Evolutionary conservation across 1,140 invertebrate species (phyloP).

Genomic region (Probaryconus sp.): DNA sequence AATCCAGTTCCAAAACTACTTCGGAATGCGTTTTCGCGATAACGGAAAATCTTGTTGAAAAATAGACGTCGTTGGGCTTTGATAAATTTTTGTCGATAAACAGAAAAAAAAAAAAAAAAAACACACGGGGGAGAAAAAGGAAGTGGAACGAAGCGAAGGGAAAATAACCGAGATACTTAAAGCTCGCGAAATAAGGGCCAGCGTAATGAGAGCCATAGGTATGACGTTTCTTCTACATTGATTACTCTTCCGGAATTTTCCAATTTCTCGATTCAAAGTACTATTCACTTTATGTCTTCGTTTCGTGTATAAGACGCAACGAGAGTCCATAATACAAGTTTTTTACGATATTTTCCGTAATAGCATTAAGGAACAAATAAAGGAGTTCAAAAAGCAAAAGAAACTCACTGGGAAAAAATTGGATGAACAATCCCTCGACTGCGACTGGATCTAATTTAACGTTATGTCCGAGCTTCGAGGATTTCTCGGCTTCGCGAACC

Average conservation of each 20-base stretch:
- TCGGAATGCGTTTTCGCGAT: no score
- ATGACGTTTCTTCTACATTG: no score
- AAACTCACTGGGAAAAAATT: conserved; percentile 28
- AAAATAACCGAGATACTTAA: conserved; percentile 10
- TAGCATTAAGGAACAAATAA: conserved; percentile 51
- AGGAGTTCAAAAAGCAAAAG: conserved; percentile 24
- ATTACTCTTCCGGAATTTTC: conserved; percentile 17
- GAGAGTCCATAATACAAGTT: conserved; percentile 16
- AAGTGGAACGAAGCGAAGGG: background rate
- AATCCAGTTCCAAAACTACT: no score
- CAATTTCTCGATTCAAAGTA: conserved; percentile 21
- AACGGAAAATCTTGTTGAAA: no score
- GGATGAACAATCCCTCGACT: conserved; percentile 44
- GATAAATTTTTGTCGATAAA: background rate
- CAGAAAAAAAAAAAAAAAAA: no score
- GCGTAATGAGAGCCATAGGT: conserved; percentile 11
- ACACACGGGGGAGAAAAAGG: no score
- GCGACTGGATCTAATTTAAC: conserved; percentile 57
- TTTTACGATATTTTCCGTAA: conserved; percentile 40
- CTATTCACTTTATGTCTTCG: background rate
- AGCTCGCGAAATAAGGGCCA: conserved; percentile 1
- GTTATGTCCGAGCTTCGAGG: conserved; percentile 51
- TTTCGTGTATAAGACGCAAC: conserved; percentile 1
- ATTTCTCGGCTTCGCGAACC: conserved; percentile 48
- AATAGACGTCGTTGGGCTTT: background rate